Base-by-base conservation (phyloP, 2,797 vertebrate species). In the Diglossa cyanea region DNA sequence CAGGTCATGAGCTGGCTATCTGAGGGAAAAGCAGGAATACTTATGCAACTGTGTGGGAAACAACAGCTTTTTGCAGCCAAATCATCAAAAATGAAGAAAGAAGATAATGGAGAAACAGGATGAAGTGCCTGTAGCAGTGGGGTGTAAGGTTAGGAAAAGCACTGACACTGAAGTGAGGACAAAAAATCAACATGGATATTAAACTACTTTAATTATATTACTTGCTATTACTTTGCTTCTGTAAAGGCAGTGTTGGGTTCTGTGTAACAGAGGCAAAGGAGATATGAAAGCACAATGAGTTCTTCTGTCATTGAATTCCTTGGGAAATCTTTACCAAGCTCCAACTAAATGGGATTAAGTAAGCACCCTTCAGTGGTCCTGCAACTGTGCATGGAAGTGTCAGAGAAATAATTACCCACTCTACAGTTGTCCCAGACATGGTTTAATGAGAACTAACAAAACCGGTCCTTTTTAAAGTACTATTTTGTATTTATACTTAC, bases 401-500 rank as follows among this genome's bases (percentile, higher is more conserved):
- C 82, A 86, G 72, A 94, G 81, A 94, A 96, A 74, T 54, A 93
- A 96, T 88, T 95, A 78, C 31, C 30, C 30, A 47, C 45, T 88
- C 61, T 47, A 40, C 31, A 48, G 76, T 51, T 79, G 63, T 62
- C 51, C 79, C 70, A 78, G 58, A 84, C 25, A 15, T 0, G 5
- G n/a, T 57, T 85, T 91, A 89, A 39, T 61, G 30, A 92, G 37
- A 82, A 77, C 53, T 47, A 87, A 79, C 17, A 85, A 60, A 86
- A 86, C 20, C 2, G 8, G 19, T 54, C 20, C 5, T 14, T 30
- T 82, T 37, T 12, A 71, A 74, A 54, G 40, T 50, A 74, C 39
- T 86, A 31, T 66, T 96, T 91, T 4, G 30, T 88, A 81, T 80
- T 84, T 81, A 60, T 48, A 81, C 73, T 44, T 77, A 80, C 76